Evolutionary conservation across 2,888 invertebrate genomes (phyloP), one percentile per base, ranked within the genome.

Genomic region (Spisula subtruncata): DNA sequence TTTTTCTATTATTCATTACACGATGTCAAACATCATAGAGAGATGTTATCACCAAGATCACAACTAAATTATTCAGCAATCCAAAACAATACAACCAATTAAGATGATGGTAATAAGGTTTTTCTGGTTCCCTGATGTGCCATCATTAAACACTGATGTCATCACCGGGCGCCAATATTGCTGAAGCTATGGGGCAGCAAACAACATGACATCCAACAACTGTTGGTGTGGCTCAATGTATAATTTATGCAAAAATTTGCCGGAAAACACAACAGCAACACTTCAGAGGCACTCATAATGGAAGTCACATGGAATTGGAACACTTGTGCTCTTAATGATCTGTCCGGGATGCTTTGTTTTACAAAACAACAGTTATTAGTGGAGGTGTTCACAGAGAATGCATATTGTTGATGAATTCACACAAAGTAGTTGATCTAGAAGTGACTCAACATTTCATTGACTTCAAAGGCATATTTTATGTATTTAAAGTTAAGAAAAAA

Each of bases 51-150:
- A 75, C 8, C 14, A n/a, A 32, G 75, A 75, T 75, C 75, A 75
- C 35, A 75, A 75, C 75, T 75, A 75, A 75, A 75, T 75, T 75
- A 75, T 75, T 75, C 75, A 75, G 16, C 75, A 75, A 75, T 75
- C 16, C 35, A 75, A 75, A 75, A 75, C 75, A 75, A 75, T 75
- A 75, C 75, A 75, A 35, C 32, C 75, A 75, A 75, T 75, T 75
- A 75, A 32, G 35, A 75, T 75, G 75, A 75, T 75, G 75, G 32
- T 75, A 75, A 35, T 75, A 75, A 75, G 16, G 35, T 32, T 75
- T 32, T 66, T 75, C 35, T 75, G 32, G 75, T 75, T 75, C 75
- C 75, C 75, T 5, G 12, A 35, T 35, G 75, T 35, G n/a, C 14
- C 75, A 66, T 66, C 25, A 66, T 25, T 4, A 25, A 10, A 5